These are phyloP conservation scores for Eucidaris tribuloides DNA, from an alignment of 35 echinoderm and acorn worm species.

Conservation along the genomic window DNA sequence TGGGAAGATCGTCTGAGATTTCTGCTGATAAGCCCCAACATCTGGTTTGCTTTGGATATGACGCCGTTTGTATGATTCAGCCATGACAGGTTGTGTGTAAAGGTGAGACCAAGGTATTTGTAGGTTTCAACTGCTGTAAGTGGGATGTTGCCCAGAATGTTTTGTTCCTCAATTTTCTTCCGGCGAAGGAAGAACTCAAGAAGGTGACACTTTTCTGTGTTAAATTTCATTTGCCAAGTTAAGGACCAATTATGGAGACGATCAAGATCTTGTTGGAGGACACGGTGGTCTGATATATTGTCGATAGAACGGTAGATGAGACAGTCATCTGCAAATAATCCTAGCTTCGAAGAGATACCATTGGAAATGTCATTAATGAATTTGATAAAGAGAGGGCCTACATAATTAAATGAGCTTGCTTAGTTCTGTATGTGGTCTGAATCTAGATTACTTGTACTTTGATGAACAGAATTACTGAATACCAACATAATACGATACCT, in stretches of 20 bases:
- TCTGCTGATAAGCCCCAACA: background rate
- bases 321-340: background rate
- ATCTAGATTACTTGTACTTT: too few species aligned
- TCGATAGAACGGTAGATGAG: background rate
- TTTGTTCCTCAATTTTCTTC: background rate
- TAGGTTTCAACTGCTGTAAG: background rate
- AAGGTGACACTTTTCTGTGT: background rate
- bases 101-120: background rate
- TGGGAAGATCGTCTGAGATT: too few species aligned
- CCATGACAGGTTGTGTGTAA: background rate
- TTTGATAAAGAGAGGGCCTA: background rate
- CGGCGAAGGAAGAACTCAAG: background rate
- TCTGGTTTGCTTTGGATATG: background rate
- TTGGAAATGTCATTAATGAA: background rate
- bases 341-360: background rate
- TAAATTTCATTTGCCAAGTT: background rate
- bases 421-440: too few species aligned
- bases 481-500: too few species aligned
- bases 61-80: background rate
- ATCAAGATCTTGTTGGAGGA: background rate
- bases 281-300: background rate
- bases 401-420: too few species aligned
- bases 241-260: background rate
- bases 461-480: too few species aligned
- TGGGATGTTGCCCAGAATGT: background rate